These are phyloP conservation scores for Teleiodes luculella DNA, from an alignment of 2,888 invertebrate species.

Conservation along the genomic window DNA sequence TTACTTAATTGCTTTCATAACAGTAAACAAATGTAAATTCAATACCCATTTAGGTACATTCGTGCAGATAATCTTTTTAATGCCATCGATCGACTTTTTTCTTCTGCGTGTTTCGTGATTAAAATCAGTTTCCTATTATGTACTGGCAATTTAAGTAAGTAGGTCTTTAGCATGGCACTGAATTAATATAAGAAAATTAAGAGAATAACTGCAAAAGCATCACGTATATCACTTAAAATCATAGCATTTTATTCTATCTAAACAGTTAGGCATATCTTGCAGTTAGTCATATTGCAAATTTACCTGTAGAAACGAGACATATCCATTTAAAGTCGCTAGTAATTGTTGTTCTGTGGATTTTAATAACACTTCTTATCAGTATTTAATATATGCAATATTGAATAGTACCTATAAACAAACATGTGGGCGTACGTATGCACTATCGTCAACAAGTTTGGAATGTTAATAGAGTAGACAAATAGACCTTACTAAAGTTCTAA, in stretches of 20 bases:
- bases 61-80: conserved; percentile 3
- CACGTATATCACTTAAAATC: no score
- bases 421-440: not conserved
- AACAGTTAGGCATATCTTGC: no score
- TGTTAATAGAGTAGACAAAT: not conserved
- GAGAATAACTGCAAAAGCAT: no score
- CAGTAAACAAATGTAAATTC: conserved; percentile 8
- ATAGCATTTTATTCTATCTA: no score
- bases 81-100: not conserved
- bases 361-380: not conserved
- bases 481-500: not conserved
- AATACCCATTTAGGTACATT: not conserved
- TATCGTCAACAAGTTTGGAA: not conserved
- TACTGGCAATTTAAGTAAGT: not conserved
- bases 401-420: not conserved
- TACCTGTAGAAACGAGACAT: no score
- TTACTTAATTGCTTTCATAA: conserved; percentile 9
- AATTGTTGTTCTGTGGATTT: no score
- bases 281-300: no score
- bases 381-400: not conserved
- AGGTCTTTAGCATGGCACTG: not conserved
- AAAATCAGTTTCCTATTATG: not conserved
- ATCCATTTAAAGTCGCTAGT: no score
- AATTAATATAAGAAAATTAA: not conserved
- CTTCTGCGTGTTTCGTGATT: not conserved